Evolutionary conservation across 2,888 invertebrate genomes (phyloP), one percentile per base, ranked within the genome.

Genomic region (Drosophila longiperda): DNA sequence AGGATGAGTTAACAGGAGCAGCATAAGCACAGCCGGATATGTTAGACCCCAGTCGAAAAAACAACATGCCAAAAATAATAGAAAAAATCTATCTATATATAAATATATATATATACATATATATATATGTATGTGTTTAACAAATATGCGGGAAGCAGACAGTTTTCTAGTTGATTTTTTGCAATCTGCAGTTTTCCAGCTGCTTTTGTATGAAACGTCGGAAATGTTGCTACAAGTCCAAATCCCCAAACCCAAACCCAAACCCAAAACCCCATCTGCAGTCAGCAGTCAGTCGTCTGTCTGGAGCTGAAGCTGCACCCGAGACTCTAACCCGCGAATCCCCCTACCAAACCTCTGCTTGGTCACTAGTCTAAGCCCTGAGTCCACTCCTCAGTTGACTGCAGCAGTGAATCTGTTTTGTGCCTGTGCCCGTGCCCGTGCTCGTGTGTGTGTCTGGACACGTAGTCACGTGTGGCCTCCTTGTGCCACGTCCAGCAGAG

Each of bases 151-250:
- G 67, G 57, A 58, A 62, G 63, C 71, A 77, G 80, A 74, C 74
- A 81, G 77, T 77, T 81, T 81, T 75, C 75, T 84, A 80, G 75
- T 87, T 84, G 86, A 83, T 87, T 89, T 87, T 87, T 89, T 87
- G 87, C 87, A 87, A 88, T 87, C 87, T 87, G 89, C 87, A 87
- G 78, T 88, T 87, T 89, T 81, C 40, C 57, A 57, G 57, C 84
- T 73, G 86, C 70, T 87, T 88, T 89, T 87, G 89, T 87, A 75
- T 72, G 62, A 81, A 82, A 85, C 75, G 81, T 82, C 83, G 81
- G 75, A 82, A 85, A 89, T 89, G 89, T 88, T 82, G 84, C 89
- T 89, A 78, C 83, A 85, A 63, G 66, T 67, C 58, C 50, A 62
- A 58, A 59, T 52, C 52, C 48, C 55, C 64, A 63, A 59, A 57